Conservation (phyloP, 2,113 vertebrate genomes). For the Ochotona curzoniae region DNA sequence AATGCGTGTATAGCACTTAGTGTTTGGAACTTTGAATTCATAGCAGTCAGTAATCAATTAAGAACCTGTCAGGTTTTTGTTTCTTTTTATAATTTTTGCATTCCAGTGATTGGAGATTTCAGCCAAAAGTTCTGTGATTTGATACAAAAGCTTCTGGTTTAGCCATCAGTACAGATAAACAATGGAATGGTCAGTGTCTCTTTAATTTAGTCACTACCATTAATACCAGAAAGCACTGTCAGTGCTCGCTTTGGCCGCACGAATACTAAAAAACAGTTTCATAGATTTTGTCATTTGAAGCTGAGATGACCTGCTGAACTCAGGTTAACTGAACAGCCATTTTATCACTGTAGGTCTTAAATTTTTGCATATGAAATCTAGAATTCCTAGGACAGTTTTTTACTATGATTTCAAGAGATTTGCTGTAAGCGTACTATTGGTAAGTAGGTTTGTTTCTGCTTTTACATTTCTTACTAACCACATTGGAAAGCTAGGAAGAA, state of each 20-base stretch:
- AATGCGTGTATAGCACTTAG: background rate
- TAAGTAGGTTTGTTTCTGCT: conserved; percentile 8
- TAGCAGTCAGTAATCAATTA: background rate
- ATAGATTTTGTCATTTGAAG: background rate
- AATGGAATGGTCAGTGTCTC: conserved; percentile 8
- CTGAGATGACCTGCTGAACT: background rate
- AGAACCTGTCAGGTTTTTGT: background rate
- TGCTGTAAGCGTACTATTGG: background rate
- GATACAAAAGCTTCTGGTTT: conserved; percentile 48
- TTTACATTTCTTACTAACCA: background rate
- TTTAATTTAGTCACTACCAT: background rate
- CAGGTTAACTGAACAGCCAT: background rate
- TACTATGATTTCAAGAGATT: conserved; percentile 9
- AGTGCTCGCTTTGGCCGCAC: no score
- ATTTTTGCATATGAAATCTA: background rate
- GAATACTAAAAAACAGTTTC: background rate
- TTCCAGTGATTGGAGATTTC: conserved; percentile 17
- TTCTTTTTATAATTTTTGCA: background rate
- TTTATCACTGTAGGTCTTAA: background rate
- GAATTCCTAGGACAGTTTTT: background rate
- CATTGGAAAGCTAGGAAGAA: conserved; percentile 27
- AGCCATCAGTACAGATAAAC: conserved; percentile 46
- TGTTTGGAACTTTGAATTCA: conserved; percentile 42
- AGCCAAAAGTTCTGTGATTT: background rate
- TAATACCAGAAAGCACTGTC: background rate